Evolutionary conservation across 2,797 vertebrate species (phyloP).

Genomic region (Pipistrellus nathusii): DNA sequence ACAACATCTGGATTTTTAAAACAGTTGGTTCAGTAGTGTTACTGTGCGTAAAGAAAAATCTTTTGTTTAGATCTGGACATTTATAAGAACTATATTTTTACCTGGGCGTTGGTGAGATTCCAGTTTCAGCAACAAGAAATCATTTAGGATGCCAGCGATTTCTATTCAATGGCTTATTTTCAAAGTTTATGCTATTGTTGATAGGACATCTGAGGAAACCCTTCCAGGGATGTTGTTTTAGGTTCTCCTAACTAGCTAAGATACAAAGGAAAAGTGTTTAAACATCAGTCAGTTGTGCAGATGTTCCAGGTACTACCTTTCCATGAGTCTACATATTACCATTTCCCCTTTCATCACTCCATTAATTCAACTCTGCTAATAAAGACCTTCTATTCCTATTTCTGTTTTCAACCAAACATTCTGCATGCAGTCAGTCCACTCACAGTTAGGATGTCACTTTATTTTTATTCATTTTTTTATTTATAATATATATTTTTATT

Average conservation of each 20-base stretch:
- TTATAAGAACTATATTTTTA: not conserved
- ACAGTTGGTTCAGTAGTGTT: not conserved
- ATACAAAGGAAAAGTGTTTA: not conserved
- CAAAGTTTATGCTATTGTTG: not conserved
- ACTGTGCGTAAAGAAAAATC: not conserved
- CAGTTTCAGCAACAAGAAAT: not conserved
- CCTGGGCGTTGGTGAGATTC: not conserved
- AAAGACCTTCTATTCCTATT: not conserved
- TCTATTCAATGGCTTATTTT: not conserved
- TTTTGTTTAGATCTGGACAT: not conserved
- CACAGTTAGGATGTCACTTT: slow-evolving; percentile 26
- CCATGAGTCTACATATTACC: not conserved
- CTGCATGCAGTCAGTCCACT: not conserved
- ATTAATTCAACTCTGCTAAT: slow-evolving; percentile 45
- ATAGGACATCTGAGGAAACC: not conserved
- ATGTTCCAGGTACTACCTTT: not conserved
- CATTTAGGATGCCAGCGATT: not conserved
- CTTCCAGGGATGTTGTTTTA: not conserved
- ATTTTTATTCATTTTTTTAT: too few species aligned
- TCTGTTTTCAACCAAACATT: slow-evolving; percentile 22
- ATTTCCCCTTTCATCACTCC: slow-evolving; percentile 10
- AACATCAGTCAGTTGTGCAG: not conserved
- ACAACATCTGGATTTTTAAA: not conserved
- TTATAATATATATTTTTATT: too few species aligned
- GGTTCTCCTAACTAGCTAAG: slow-evolving; percentile 14